phyloP scores from a whole-genome alignment of 2,888 invertebrate species.

The Xestia c-nigrum region DNA sequence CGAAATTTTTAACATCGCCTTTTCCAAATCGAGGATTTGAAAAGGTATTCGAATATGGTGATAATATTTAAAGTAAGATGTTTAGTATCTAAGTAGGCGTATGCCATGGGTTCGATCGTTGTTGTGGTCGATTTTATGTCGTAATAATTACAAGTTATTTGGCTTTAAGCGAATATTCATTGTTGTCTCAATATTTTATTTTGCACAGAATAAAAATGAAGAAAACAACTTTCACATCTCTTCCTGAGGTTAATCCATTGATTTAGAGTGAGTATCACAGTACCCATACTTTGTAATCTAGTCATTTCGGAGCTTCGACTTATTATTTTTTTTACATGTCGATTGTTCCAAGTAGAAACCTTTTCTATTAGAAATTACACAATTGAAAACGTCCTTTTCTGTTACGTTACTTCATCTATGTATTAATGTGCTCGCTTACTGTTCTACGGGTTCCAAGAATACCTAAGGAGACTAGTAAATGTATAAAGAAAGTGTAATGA shows the following conservation, averaged over 20 bases:
- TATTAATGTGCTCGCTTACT: slow-evolving; percentile 33
- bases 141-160: slow-evolving; percentile 38
- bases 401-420: slow-evolving; percentile 9
- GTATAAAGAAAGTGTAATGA: slow-evolving; percentile 25
- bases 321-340: background rate
- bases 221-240: slow-evolving; percentile 3
- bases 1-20: slow-evolving; percentile 56
- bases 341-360: background rate
- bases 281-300: background rate
- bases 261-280: background rate
- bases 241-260: background rate
- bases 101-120: slow-evolving; percentile 13
- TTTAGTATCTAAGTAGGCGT: slow-evolving; percentile 29
- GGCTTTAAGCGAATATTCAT: slow-evolving; percentile 28
- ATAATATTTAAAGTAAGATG: slow-evolving; percentile 43
- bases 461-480: slow-evolving; percentile 48
- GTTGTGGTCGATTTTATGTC: slow-evolving; percentile 36
- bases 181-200: background rate
- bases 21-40: slow-evolving; percentile 58
- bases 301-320: background rate
- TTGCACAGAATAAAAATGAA: slow-evolving; percentile 11
- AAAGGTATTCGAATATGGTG: slow-evolving; percentile 62
- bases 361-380: slow-evolving; percentile 10
- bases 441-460: slow-evolving; percentile 39
- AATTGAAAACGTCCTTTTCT: background rate